These are phyloP conservation scores for Drosophila setifemur DNA, from an alignment of 1,140 invertebrate species.

Conservation along the genomic window DNA sequence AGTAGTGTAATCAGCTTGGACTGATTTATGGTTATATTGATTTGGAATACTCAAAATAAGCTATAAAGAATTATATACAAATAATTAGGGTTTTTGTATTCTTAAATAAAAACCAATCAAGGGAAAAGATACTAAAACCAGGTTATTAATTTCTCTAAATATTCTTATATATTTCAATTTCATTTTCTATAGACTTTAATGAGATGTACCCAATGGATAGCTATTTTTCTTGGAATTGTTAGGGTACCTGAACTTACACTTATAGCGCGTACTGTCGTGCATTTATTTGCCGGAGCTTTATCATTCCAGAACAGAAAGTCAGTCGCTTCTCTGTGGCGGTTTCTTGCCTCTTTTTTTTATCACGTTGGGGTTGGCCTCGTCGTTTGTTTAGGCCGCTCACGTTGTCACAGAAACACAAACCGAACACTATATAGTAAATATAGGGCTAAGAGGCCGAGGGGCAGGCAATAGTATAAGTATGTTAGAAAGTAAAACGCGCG, in stretches of 20 bases:
- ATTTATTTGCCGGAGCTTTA: slow-evolving; percentile 44
- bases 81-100: too few species aligned
- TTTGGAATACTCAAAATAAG: too few species aligned
- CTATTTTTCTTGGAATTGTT: background rate
- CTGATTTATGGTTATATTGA: too few species aligned
- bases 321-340: slow-evolving; percentile 20
- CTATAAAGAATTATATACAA: too few species aligned
- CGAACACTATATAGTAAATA: background rate
- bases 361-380: background rate
- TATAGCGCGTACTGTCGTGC: slow-evolving; percentile 61
- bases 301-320: slow-evolving; percentile 47
- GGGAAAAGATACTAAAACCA: too few species aligned
- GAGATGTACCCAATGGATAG: too few species aligned
- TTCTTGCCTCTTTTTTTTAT: slow-evolving; percentile 17
- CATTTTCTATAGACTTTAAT: too few species aligned
- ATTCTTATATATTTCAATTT: too few species aligned
- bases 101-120: too few species aligned
- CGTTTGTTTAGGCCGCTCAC: slow-evolving; percentile 54
- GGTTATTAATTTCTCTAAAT: too few species aligned
- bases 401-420: slow-evolving; percentile 75
- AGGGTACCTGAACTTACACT: slow-evolving; percentile 56
- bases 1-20: background rate
- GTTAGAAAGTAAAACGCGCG: slow-evolving; percentile 64
- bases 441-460: background rate
- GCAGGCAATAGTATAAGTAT: slow-evolving; percentile 20